A percentile compares a stretch with the other conserved stretches of the same genome.
These are phyloP conservation scores for Zapus hudsonius DNA, from an alignment of 2,113 vertebrate genomes.

Conservation along the genomic window DNA sequence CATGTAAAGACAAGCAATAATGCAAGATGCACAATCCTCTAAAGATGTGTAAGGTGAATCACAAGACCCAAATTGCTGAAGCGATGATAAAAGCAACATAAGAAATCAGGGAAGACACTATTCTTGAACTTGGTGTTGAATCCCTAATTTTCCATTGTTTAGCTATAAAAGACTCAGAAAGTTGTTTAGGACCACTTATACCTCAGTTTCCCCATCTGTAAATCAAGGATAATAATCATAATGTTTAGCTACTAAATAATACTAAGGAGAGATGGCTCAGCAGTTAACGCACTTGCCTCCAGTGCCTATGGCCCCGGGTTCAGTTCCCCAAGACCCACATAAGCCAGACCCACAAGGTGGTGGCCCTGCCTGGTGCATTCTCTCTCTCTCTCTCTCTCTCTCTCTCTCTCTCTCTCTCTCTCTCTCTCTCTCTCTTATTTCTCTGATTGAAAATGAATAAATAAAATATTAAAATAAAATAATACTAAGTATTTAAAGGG, in stretches of 20 bases:
- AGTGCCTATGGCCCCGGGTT: too few relatives aligned
- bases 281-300: too few relatives aligned
- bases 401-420: too few relatives aligned
- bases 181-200: background rate
- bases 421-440: too few relatives aligned
- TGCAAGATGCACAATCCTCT: background rate
- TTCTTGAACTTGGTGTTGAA: background rate
- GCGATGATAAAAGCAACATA: background rate
- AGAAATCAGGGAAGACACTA: background rate
- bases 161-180: background rate
- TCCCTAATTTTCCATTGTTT: background rate
- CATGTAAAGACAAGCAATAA: background rate
- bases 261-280: too few relatives aligned
- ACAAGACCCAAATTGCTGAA: background rate
- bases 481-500: background rate
- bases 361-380: too few relatives aligned
- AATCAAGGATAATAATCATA: background rate
- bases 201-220: background rate
- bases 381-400: too few relatives aligned
- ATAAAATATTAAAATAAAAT: too few relatives aligned
- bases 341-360: too few relatives aligned
- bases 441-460: too few relatives aligned
- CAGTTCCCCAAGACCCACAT: too few relatives aligned
- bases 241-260: constrained; percentile 7
- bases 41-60: background rate